Conservation (phyloP, 2,113 vertebrate species). For the Ursus arctos region DNA sequence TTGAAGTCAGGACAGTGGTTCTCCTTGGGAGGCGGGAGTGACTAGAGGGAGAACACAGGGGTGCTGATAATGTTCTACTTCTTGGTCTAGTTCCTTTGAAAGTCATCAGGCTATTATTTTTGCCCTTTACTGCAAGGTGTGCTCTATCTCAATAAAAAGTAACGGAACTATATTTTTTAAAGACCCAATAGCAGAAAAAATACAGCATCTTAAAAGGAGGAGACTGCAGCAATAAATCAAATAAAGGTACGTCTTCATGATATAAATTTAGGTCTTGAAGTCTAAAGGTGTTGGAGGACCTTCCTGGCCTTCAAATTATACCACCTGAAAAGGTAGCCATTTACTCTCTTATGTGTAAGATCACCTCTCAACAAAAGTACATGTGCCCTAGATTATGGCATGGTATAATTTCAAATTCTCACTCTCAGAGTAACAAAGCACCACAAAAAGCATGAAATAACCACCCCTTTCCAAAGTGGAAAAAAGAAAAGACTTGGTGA, state of each 20-base stretch:
- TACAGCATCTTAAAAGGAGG: background rate
- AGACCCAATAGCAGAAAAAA: background rate
- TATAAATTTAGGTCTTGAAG: background rate
- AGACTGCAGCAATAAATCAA: background rate
- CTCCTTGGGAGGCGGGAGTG: background rate
- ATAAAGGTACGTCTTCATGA: background rate
- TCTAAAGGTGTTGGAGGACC: background rate
- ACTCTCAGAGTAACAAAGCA: background rate
- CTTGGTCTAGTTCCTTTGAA: background rate
- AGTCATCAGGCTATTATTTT: background rate
- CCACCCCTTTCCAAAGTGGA: background rate
- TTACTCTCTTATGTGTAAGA: background rate
- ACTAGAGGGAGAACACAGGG: background rate
- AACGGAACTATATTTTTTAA: background rate
- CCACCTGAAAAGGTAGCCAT: background rate
- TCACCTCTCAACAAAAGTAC: background rate
- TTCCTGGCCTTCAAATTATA: background rate
- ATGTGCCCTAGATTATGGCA: background rate
- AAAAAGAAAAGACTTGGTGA: background rate
- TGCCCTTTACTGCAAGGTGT: background rate
- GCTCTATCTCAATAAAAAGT: background rate
- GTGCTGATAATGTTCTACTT: background rate
- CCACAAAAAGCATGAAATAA: constrained; percentile 13
- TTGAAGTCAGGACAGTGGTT: background rate
- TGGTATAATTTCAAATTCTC: background rate